Evolutionary conservation across 2,797 vertebrate species (phyloP).

Genomic region (Carapus acus): DNA sequence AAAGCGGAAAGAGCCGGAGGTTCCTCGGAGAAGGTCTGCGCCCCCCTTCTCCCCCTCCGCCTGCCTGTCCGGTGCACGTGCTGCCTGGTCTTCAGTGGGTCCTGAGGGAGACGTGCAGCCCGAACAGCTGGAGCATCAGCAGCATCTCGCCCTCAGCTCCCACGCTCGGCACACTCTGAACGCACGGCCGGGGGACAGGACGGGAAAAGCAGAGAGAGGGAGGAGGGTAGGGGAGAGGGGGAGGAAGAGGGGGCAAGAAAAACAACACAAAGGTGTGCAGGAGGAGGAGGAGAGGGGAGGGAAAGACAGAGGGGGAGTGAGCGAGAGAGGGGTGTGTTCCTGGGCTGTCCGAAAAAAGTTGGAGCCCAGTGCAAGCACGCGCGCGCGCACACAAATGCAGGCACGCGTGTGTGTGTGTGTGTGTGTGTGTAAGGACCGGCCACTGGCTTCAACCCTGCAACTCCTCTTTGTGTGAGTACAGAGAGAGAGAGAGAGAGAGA

Average conservation of each 20-base stretch:
- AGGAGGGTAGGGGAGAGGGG: constrained; percentile 44
- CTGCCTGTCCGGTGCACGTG: constrained; percentile 36
- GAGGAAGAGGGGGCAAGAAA: constrained; percentile 55
- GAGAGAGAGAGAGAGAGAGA: constrained; percentile 30
- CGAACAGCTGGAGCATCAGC: constrained; percentile 60
- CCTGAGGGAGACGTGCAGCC: constrained; percentile 58
- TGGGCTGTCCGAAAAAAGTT: constrained; percentile 43
- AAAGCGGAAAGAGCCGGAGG: constrained; percentile 10
- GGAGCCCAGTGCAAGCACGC: constrained; percentile 33
- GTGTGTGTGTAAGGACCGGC: constrained; percentile 49
- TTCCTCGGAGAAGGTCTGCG: constrained; percentile 29
- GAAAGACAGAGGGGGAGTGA: constrained; percentile 35
- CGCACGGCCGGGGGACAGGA: constrained; percentile 31
- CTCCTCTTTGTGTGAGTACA: constrained; percentile 51
- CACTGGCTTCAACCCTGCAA: constrained; percentile 41
- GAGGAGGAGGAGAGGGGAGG: constrained; percentile 38
- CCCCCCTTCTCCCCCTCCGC: too few species aligned
- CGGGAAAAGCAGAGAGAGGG: constrained; percentile 42
- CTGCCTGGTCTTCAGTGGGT: constrained; percentile 54
- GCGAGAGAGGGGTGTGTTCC: constrained; percentile 25
- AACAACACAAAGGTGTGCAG: constrained; percentile 67
- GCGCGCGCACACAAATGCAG: constrained; percentile 4
- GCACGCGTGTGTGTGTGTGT: constrained; percentile 29
- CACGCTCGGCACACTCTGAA: constrained; percentile 36
- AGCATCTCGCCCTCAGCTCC: constrained; percentile 59